Evolutionary conservation across 2,888 invertebrate genomes (phyloP).

Genomic region (Glaucopsyche alexis): DNA sequence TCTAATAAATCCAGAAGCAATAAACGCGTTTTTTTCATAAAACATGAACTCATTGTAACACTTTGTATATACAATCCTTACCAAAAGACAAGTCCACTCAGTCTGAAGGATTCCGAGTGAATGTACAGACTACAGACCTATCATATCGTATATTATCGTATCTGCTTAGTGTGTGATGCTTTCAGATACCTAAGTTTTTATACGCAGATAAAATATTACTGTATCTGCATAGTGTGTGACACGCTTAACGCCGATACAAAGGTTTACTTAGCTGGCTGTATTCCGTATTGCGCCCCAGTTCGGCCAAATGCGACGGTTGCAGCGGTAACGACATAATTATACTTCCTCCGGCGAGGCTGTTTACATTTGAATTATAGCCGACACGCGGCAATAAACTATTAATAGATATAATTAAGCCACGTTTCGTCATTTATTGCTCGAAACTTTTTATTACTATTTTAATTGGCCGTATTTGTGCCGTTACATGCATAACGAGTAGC

Average conservation of each 20-base stretch:
- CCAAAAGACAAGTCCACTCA: too few relatives aligned
- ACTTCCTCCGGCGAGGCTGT: conserved; percentile 52
- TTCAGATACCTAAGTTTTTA: too few relatives aligned
- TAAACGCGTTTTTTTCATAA: too few relatives aligned
- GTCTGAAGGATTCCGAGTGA: too few relatives aligned
- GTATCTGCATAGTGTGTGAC: too few relatives aligned
- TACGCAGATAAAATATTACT: too few relatives aligned
- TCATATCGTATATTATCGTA: too few relatives aligned
- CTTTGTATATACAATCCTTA: too few relatives aligned
- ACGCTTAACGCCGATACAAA: conserved; percentile 48
- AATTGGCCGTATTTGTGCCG: conserved; percentile 10
- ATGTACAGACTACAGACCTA: too few relatives aligned
- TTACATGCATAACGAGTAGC: background rate
- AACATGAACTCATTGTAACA: too few relatives aligned
- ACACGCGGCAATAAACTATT: conserved; percentile 38
- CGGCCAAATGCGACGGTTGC: conserved; percentile 51
- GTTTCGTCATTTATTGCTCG: conserved; percentile 18
- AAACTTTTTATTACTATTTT: conserved; percentile 26
- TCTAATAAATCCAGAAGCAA: too few relatives aligned
- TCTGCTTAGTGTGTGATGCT: too few relatives aligned
- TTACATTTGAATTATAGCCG: conserved; percentile 46
- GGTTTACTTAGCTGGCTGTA: conserved; percentile 44
- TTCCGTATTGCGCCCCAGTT: conserved; percentile 50
- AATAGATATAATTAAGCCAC: conserved; percentile 32
- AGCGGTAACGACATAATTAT: conserved; percentile 51